phyloP scores from a whole-genome alignment of 2,113 vertebrate species.

The Sinocyclocheilus anophthalmus region DNA sequence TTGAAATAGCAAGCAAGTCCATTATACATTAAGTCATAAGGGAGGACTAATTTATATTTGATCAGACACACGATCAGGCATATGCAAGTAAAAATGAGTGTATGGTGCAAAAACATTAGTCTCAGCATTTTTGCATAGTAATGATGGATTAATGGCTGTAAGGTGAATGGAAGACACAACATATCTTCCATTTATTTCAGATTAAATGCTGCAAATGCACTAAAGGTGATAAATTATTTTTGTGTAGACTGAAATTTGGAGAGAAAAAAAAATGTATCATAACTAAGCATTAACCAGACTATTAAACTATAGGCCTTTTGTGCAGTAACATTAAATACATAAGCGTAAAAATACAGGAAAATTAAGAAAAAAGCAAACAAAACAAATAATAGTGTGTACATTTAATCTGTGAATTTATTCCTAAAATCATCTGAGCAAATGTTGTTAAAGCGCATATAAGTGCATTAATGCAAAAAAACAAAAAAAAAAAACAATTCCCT shows the following conservation, averaged over 20 bases:
- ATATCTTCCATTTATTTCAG: not conserved
- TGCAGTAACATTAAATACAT: not conserved
- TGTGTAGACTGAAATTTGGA: not conserved
- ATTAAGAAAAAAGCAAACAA: not conserved
- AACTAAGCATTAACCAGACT: not conserved
- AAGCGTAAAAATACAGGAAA: not conserved
- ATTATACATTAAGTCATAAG: not conserved
- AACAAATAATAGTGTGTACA: not conserved
- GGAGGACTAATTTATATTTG: not conserved
- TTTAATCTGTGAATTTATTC: conserved; percentile 15
- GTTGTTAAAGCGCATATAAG: conserved; percentile 57
- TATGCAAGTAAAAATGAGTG: not conserved
- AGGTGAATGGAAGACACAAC: conserved; percentile 24
- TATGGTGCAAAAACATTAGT: conserved; percentile 11
- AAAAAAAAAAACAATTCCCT: conserved; percentile 46
- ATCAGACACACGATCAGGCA: not conserved
- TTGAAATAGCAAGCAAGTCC: not conserved
- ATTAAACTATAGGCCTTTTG: not conserved
- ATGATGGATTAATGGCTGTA: conserved; percentile 1
- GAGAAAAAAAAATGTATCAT: too few species aligned
- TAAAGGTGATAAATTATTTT: not conserved
- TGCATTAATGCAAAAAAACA: conserved; percentile 61
- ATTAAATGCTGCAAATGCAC: not conserved
- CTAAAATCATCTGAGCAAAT: conserved; percentile 52
- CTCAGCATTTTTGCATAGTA: conserved; percentile 10